phyloP scores from a whole-genome alignment of 2,797 vertebrate species.

The Xenopus petersii region DNA sequence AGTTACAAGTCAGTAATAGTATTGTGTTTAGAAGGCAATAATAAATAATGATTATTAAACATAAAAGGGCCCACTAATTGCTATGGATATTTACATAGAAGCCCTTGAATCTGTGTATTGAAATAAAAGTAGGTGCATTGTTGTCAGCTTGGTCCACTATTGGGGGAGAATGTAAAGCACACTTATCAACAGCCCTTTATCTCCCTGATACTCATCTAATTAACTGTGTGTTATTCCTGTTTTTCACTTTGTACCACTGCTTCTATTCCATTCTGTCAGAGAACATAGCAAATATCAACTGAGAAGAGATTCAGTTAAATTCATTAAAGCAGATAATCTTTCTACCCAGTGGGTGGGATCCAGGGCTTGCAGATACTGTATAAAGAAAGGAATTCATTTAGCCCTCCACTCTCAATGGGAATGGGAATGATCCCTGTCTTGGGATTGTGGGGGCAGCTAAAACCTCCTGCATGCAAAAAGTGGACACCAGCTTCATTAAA shows the following conservation, averaged over 20 bases:
- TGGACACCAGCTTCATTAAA: not conserved
- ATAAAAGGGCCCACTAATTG: too few relatives aligned
- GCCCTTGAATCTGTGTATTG: too few relatives aligned
- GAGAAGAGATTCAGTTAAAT: constrained; percentile 9
- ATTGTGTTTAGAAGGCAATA: too few relatives aligned
- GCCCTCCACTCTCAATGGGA: not conserved
- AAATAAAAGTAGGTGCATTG: too few relatives aligned
- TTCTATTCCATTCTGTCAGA: not conserved
- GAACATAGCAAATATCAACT: not conserved
- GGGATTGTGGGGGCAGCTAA: not conserved
- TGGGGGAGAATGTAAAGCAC: too few relatives aligned
- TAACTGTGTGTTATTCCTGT: too few relatives aligned
- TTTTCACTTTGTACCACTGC: not conserved
- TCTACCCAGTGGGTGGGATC: not conserved
- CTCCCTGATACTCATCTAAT: too few relatives aligned
- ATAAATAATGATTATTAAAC: too few relatives aligned
- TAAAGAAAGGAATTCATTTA: not conserved
- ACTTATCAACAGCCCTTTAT: too few relatives aligned
- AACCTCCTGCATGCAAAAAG: not conserved
- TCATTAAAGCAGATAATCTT: constrained; percentile 22
- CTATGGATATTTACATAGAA: too few relatives aligned
- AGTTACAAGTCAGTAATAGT: too few relatives aligned
- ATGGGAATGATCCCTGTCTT: not conserved
- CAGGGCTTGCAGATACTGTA: not conserved
- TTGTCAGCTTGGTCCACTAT: too few relatives aligned